phyloP scores from a whole-genome alignment of 2,113 vertebrate species.

The Pseudopipra pipra region DNA sequence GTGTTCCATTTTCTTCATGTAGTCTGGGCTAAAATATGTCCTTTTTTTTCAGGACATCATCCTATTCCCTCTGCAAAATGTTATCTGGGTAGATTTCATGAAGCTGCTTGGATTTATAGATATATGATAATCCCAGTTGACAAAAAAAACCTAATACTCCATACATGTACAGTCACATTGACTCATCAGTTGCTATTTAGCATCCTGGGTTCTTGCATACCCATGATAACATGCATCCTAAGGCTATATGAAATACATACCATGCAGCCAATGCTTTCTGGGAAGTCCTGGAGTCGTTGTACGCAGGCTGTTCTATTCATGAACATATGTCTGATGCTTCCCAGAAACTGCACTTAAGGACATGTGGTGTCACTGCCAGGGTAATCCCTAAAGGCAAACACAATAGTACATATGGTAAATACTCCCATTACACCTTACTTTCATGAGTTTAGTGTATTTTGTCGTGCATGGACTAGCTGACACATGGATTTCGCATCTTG shows the following conservation, averaged over 20 bases:
- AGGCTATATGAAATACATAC: background rate
- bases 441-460: background rate
- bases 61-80: background rate
- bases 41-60: background rate
- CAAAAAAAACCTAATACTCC: background rate
- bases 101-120: background rate
- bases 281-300: background rate
- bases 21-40: background rate
- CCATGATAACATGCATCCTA: background rate
- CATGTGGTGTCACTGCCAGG: background rate
- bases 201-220: background rate
- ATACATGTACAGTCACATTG: background rate
- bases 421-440: background rate
- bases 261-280: background rate
- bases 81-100: background rate
- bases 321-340: background rate
- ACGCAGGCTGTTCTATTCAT: background rate
- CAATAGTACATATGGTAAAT: background rate
- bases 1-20: background rate
- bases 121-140: background rate
- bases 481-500: background rate
- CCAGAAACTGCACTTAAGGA: background rate
- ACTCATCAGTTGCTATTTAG: background rate
- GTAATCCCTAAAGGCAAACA: slow-evolving; percentile 1
- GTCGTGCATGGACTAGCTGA: background rate